Percentiles rank a stretch among this genome's conserved stretches.
phyloP scores from a whole-genome alignment of 2,113 vertebrate species.

The Pipa parva region DNA sequence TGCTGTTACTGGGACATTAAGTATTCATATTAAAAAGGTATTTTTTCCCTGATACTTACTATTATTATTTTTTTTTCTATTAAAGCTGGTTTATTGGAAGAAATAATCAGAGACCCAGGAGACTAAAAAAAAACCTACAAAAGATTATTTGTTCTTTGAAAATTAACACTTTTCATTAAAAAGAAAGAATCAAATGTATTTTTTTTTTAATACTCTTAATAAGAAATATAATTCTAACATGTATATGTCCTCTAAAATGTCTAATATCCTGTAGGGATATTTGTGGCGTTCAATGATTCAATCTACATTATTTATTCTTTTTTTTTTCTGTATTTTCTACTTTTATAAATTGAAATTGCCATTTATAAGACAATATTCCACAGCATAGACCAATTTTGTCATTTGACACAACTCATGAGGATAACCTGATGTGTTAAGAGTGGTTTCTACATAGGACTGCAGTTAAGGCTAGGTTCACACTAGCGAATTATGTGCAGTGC shows the following conservation, averaged over 20 bases:
- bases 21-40: slow-evolving; percentile 33
- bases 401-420: no score
- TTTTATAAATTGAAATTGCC: no score
- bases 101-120: slow-evolving; percentile 21
- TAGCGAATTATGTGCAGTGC: no score
- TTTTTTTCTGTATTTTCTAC: no score
- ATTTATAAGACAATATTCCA: no score
- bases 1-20: slow-evolving; percentile 25
- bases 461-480: no score
- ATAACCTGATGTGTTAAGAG: no score
- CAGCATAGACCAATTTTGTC: no score
- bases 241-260: background rate
- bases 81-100: slow-evolving; percentile 16
- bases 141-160: slow-evolving; percentile 11
- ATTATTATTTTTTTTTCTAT: slow-evolving; percentile 33
- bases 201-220: background rate
- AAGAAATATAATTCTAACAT: background rate
- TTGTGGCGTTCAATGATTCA: background rate
- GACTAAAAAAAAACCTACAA: background rate
- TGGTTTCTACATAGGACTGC: no score
- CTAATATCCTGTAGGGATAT: background rate
- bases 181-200: background rate
- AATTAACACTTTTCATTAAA: slow-evolving; percentile 36
- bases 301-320: no score
- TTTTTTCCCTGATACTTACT: slow-evolving; percentile 19